phyloP scores from a whole-genome alignment of 2,797 vertebrate genomes.

The Coregonus sp. region DNA sequence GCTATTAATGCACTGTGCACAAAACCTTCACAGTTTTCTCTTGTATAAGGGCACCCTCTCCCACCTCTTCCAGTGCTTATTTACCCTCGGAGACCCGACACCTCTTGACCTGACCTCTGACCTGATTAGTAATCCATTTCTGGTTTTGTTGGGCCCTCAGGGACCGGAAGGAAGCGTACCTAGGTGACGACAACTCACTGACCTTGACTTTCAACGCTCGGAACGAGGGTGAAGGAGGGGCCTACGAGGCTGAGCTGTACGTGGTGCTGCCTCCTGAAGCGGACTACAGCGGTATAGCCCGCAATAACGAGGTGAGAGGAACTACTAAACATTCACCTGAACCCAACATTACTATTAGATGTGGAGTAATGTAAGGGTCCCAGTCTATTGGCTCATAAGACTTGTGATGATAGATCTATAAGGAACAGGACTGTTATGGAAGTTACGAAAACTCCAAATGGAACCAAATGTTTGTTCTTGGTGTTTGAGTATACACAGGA shows the following conservation, averaged over 20 bases:
- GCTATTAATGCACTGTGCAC: background rate
- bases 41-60: background rate
- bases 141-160: constrained; percentile 59
- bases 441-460: background rate
- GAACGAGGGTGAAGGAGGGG: constrained; percentile 89
- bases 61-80: constrained; percentile 16
- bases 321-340: background rate
- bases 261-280: constrained; percentile 87
- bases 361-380: background rate
- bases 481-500: background rate
- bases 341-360: background rate
- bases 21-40: background rate
- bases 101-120: constrained; percentile 2
- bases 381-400: background rate
- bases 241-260: constrained; percentile 90
- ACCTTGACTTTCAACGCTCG: constrained; percentile 85
- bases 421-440: background rate
- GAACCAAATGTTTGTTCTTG: background rate
- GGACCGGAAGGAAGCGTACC: constrained; percentile 82
- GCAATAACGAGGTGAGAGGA: constrained; percentile 84
- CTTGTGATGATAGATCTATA: background rate
- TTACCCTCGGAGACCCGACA: constrained; percentile 12
- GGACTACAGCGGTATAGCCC: constrained; percentile 87
- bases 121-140: constrained; percentile 20
- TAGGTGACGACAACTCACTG: constrained; percentile 87